These are phyloP conservation scores for Odontesthes bonariensis DNA, from an alignment of 2,113 vertebrate genomes.

Conservation along the genomic window DNA sequence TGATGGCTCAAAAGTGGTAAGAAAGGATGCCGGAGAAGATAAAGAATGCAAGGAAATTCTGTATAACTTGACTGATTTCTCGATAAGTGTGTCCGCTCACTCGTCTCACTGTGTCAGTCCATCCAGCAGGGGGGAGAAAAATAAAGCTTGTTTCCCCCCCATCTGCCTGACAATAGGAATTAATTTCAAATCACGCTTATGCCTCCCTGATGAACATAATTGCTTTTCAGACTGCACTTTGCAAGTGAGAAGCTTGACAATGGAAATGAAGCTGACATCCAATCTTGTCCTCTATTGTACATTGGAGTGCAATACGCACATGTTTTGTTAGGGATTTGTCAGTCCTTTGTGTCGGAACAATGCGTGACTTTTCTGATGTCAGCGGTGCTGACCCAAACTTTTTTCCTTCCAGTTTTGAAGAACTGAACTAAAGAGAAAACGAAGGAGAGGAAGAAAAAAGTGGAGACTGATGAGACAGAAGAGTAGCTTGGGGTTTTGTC, in stretches of 20 bases:
- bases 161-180: constrained; percentile 68
- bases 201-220: constrained; percentile 68
- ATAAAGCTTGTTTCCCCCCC: constrained; percentile 9
- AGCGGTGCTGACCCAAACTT: constrained; percentile 41
- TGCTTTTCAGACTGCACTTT: constrained; percentile 63
- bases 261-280: constrained; percentile 58
- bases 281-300: constrained; percentile 64
- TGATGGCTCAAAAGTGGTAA: neutral
- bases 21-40: neutral
- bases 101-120: constrained; percentile 34
- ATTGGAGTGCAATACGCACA: constrained; percentile 31
- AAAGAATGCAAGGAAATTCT: neutral
- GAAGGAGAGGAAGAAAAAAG: neutral
- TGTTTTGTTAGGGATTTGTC: constrained; percentile 59
- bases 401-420: constrained; percentile 3
- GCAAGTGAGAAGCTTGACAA: constrained; percentile 49
- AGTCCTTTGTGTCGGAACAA: constrained; percentile 60
- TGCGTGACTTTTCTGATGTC: constrained; percentile 44
- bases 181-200: constrained; percentile 61
- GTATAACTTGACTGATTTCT: constrained; percentile 11
- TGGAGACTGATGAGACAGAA: neutral
- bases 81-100: constrained; percentile 12
- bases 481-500: neutral
- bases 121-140: neutral
- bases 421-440: neutral